These are phyloP conservation scores for Saxidomus purpurata DNA, from an alignment of 1,140 invertebrate species.

Conservation along the genomic window DNA sequence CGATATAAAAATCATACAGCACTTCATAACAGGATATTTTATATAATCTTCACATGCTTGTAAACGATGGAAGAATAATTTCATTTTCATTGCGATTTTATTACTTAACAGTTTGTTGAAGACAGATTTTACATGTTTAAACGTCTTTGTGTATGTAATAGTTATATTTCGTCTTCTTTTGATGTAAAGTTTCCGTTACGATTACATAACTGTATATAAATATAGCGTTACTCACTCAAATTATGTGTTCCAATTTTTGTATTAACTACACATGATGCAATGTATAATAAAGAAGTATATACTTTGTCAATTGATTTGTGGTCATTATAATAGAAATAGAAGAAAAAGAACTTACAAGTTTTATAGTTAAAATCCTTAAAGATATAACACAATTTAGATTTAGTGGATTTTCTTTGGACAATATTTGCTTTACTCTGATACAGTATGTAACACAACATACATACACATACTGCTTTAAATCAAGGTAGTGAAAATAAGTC, in stretches of 20 bases:
- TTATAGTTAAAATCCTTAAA: too few species aligned
- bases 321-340: too few species aligned
- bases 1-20: slow-evolving; percentile 46
- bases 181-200: slow-evolving; percentile 6
- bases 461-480: too few species aligned
- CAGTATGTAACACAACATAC: too few species aligned
- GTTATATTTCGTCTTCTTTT: not conserved
- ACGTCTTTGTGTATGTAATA: not conserved
- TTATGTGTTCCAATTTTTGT: not conserved
- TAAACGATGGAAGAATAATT: slow-evolving; percentile 21
- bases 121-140: not conserved
- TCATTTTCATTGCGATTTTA: slow-evolving; percentile 25
- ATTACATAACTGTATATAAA: not conserved
- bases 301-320: too few species aligned
- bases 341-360: too few species aligned
- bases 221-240: not conserved
- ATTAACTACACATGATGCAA: not conserved
- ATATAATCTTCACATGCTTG: not conserved
- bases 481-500: slow-evolving; percentile 18
- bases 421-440: too few species aligned
- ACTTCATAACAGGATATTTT: slow-evolving; percentile 34
- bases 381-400: too few species aligned
- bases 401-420: too few species aligned
- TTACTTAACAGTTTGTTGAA: slow-evolving; percentile 7
- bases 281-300: too few species aligned